A percentile compares a stretch with the other conserved stretches of the same genome.
Evolutionary conservation across 2,888 invertebrate species (phyloP).

Genomic region (Helleia helle): DNA sequence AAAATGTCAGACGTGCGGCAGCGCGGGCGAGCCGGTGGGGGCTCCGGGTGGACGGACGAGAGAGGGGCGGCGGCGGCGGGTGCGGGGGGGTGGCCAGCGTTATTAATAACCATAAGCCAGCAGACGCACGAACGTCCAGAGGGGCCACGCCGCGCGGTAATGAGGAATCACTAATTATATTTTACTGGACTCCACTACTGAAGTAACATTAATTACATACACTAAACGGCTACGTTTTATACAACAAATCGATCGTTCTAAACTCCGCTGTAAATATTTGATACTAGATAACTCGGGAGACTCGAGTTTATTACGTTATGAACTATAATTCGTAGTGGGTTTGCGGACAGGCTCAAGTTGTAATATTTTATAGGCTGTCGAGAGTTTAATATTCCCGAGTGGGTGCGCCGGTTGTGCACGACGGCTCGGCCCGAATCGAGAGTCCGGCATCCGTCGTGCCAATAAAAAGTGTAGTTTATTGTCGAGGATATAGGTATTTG

Average conservation of each 20-base stretch:
- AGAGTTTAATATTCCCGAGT: conserved; percentile 64
- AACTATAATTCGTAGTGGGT: too few relatives aligned
- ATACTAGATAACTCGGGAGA: too few relatives aligned
- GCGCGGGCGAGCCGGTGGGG: conserved; percentile 51
- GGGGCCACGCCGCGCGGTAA: conserved; percentile 68
- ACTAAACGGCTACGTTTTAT: conserved; percentile 20
- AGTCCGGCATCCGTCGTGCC: conserved; percentile 40
- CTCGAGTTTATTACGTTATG: too few relatives aligned
- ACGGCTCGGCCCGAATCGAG: conserved; percentile 49
- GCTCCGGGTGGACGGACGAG: conserved; percentile 41
- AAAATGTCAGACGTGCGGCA: conserved; percentile 73
- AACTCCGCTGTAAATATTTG: too few relatives aligned
- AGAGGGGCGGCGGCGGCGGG: conserved; percentile 31
- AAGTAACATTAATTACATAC: conserved; percentile 48
- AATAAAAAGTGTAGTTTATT: conserved; percentile 68
- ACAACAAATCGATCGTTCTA: neutral
- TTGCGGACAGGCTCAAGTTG: conserved; percentile 28
- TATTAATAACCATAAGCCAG: conserved; percentile 75
- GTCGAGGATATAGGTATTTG: conserved; percentile 63
- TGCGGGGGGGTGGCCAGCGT: conserved; percentile 42
- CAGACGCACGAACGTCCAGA: conserved; percentile 74
- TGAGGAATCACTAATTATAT: conserved; percentile 74
- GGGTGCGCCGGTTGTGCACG: conserved; percentile 57
- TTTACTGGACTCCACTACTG: conserved; percentile 67
- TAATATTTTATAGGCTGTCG: neutral